Base-by-base conservation (phyloP, 2,113 vertebrate genomes). In the Xyrauchen texanus region DNA sequence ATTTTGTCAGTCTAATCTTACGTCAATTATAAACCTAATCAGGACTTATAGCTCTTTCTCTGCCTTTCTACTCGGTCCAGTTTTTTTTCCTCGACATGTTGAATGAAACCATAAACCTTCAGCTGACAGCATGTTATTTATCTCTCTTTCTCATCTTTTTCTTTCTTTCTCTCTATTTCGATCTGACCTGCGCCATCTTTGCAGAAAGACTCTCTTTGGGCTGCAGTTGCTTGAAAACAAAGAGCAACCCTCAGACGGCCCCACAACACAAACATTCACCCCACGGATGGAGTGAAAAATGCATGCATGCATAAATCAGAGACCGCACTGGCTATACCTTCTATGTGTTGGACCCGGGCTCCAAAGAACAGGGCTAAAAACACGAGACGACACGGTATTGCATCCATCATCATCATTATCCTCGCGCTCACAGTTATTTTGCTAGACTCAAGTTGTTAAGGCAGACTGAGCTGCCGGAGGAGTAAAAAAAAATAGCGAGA, bases 151-250 rank as follows among this genome's bases (percentile, higher is more conserved):
- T 71, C 21, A 34, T 34, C 34, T 71, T 5, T 46, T 57, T 44
- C 47, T 5, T 3, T 49, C 6, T 6, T 7, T 49, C 47, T 49
- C 8, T 49, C 47, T 49, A 87, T 86, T 85, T 72, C 87, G 84
- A 86, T 78, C 88, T 87, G 91, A 92, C 90, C 92, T 87, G 92
- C 93, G 93, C 93, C 93, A 94, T 94, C 92, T 94, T 94, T 92
- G 90, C 90, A 88, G 87, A 89, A 77, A 85, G 84, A 42, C 45
- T 12, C 58, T 57, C 69, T 87, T 88, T 85, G 80, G 79, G 84
- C 78, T 52, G 77, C 67, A 79, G 75, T 85, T 87, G 87, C 86
- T 90, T 86, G 67, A 61, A 89, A 91, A 91, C 92, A 92, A 88
- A 88, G 86, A 87, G 81, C 68, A 83, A 34, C 80, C 86, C 82